These are phyloP conservation scores for Oscheius sp. DNA, from an alignment of 2,888 invertebrate genomes.

Conservation along the genomic window DNA sequence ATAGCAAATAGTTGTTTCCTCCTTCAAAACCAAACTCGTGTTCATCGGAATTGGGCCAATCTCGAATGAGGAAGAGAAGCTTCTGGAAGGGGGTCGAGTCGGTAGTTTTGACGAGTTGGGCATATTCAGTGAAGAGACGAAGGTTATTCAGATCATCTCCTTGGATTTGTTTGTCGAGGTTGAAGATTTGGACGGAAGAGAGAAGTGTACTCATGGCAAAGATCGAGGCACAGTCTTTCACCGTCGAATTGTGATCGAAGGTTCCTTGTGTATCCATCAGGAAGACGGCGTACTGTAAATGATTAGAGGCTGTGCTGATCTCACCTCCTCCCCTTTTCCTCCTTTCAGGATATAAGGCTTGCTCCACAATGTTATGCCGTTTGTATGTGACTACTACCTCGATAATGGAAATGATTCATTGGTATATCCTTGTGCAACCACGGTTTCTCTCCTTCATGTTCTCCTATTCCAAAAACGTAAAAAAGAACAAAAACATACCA, in stretches of 20 bases:
- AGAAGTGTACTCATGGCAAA: conserved; percentile 96
- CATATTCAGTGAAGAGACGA: conserved; percentile 94
- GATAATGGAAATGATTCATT: conserved; percentile 40
- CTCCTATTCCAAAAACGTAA: not conserved
- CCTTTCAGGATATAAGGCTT: conserved; percentile 81
- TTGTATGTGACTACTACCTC: conserved; percentile 57
- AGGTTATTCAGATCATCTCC: conserved; percentile 94
- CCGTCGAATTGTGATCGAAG: conserved; percentile 94
- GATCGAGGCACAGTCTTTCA: conserved; percentile 93
- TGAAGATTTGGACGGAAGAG: conserved; percentile 83
- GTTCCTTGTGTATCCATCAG: conserved; percentile 92
- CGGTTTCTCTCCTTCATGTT: not conserved
- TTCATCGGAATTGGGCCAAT: conserved; percentile 98
- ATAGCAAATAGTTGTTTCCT: conserved; percentile 84
- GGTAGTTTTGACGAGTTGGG: conserved; percentile 87
- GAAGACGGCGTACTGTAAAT: conserved; percentile 74
- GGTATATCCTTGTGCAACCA: not conserved
- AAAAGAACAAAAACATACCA: not conserved
- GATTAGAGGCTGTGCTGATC: not conserved
- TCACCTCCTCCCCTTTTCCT: not conserved
- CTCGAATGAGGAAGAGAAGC: conserved; percentile 87
- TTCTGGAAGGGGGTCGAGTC: conserved; percentile 77
- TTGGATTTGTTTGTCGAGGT: conserved; percentile 92
- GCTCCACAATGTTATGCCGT: conserved; percentile 95
- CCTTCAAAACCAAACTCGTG: conserved; percentile 84